Base-by-base conservation (phyloP, 2,797 vertebrate species). In the Acrocephalus scirpaceus region DNA sequence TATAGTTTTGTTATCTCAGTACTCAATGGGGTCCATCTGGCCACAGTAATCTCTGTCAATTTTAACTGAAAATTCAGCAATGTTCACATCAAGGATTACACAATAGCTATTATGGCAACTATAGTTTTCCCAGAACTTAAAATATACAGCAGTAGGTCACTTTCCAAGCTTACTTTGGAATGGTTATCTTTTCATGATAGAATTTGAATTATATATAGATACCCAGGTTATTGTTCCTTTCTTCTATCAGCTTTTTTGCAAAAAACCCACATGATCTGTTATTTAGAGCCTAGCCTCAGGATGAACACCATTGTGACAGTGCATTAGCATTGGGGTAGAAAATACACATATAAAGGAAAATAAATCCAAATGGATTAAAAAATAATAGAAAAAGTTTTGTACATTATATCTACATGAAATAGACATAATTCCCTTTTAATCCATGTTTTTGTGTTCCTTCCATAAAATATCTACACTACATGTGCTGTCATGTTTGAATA, bases 41-140 rank as follows among this genome's bases (percentile, higher is more conserved):
- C 73, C 69, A 56, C 48, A 71, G 44, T 54, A 90, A 97, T 97
- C 77, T 95, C 30, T 89, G 74, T 79, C 78, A 93, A 47, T 87
- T 86, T 90, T 92, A 78, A 67, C 65, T 90, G 80, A 61, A 91
- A 97, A 92, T 95, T 71, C 67, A 90, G 45, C 45, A 85, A 40
- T 34, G 20, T 66, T 95, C 81, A 42, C 34, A 86, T 65, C 30
- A 72, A 86, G 25, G 65, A 58, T 57, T 82, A 72, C 50, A 57
- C 38, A 85, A 27, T 22, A 69, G 30, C 12, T 61, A 45, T 69
- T 66, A 67, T 62, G 78, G 29, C 12, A 86, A 70, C 5, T 47
- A 5, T 16, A 48, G n/a, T 38, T 72, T 91, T 48, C 54, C 75
- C 64, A 75, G 47, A 89, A 80, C 6, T 83, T 40, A 34, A n/a